Conservation (phyloP, 1,140 invertebrate species). For the Leptinotarsa texana region DNA sequence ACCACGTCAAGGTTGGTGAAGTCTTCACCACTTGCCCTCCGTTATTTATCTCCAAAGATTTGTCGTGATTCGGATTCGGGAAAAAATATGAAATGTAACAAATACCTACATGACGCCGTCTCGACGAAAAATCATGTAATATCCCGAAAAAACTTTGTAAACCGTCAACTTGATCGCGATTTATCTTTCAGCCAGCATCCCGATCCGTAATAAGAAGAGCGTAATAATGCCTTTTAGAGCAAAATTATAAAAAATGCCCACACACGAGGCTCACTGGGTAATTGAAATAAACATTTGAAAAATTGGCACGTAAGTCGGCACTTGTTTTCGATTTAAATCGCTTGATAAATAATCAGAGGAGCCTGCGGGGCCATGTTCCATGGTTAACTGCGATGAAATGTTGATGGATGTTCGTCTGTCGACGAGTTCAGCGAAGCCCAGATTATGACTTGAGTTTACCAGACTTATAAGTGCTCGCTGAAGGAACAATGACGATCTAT, state of each 20-base stretch:
- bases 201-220: constrained; percentile 23
- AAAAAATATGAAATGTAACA: constrained; percentile 18
- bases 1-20: not conserved
- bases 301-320: constrained; percentile 40
- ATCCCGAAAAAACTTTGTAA: constrained; percentile 5
- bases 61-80: not conserved
- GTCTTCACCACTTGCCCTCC: not conserved
- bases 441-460: not conserved
- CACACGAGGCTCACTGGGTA: constrained; percentile 29
- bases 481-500: too few relatives aligned
- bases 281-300: constrained; percentile 41
- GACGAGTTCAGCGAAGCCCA: not conserved
- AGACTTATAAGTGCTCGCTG: too few relatives aligned
- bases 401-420: not conserved
- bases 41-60: not conserved
- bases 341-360: constrained; percentile 37
- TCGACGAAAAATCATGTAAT: constrained; percentile 16
- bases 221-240: constrained; percentile 30
- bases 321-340: constrained; percentile 43
- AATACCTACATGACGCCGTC: constrained; percentile 19
- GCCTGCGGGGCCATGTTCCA: not conserved
- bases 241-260: constrained; percentile 30
- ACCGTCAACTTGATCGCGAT: not conserved
- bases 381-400: not conserved
- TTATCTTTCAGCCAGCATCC: not conserved